A percentile compares a stretch with the other conserved stretches of the same genome.
phyloP scores from a whole-genome alignment of 2,888 invertebrate species.

The Standfussiana lucernea region DNA sequence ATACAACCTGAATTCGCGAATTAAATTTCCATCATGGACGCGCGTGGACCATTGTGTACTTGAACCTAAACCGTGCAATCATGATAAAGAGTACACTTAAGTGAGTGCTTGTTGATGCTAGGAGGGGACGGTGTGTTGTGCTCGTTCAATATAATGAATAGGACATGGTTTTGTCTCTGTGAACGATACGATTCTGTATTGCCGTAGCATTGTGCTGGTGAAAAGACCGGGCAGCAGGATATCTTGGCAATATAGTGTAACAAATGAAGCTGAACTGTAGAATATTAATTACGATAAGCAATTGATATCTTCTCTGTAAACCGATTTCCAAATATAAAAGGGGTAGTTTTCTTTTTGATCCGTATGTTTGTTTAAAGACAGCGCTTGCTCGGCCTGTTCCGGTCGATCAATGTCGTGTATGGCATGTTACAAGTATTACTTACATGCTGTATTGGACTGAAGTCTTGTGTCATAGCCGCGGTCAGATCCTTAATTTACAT shows the following conservation, averaged over 20 bases:
- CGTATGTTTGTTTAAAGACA: background rate
- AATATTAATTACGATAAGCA: slow-evolving; percentile 2
- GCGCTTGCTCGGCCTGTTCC: background rate
- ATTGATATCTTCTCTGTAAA: background rate
- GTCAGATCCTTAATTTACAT: slow-evolving; percentile 10
- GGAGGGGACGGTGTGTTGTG: slow-evolving; percentile 27
- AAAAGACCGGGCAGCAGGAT: background rate
- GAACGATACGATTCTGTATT: background rate
- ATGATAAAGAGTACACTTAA: slow-evolving; percentile 8
- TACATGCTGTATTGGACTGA: background rate
- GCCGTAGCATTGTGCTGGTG: background rate
- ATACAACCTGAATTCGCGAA: background rate
- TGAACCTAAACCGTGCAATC: background rate
- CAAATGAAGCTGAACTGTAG: background rate
- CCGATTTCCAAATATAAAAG: background rate
- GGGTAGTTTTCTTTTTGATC: background rate
- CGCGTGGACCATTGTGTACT: slow-evolving; percentile 27
- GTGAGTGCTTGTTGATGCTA: slow-evolving; percentile 33
- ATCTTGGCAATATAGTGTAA: too few relatives aligned
- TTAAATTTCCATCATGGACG: background rate
- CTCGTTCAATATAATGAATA: background rate
- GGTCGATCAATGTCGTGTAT: background rate
- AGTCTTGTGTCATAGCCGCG: background rate
- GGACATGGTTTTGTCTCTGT: background rate
- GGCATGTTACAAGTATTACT: background rate